phyloP scores from a whole-genome alignment of 2,113 vertebrate species.

The Saimiri boliviensis region DNA sequence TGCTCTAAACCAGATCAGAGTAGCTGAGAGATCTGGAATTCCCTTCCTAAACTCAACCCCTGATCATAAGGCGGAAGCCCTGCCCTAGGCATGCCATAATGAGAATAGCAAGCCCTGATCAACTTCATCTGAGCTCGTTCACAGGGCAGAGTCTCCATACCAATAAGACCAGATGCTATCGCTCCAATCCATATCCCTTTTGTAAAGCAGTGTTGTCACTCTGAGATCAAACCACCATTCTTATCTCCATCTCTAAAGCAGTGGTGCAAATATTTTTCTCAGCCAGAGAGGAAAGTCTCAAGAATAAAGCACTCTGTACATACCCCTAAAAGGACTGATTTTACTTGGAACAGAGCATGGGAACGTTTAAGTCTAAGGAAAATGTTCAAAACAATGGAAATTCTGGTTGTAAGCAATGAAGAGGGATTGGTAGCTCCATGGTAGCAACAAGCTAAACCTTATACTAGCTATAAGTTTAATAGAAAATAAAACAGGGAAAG shows the following conservation, averaged over 20 bases:
- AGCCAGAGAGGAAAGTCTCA: rapidly evolving
- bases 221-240: not conserved
- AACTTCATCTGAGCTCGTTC: not conserved
- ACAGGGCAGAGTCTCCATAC: not conserved
- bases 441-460: not conserved
- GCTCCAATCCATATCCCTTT: not conserved
- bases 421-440: not conserved
- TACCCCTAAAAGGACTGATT: not conserved
- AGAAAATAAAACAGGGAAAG: not conserved
- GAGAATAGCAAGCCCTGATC: not conserved
- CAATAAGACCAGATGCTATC: not conserved
- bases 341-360: not conserved
- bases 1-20: not conserved
- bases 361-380: not conserved
- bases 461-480: not conserved
- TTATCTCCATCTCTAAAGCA: not conserved
- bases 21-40: not conserved
- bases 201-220: not conserved
- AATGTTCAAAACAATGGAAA: not conserved
- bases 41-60: not conserved
- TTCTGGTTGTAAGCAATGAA: not conserved
- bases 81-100: not conserved
- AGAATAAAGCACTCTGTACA: not conserved
- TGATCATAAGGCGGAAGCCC: not conserved
- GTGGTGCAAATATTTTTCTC: not conserved